Evolutionary conservation across 2,888 invertebrate genomes (phyloP).

Genomic region (Choreutis nemorana): DNA sequence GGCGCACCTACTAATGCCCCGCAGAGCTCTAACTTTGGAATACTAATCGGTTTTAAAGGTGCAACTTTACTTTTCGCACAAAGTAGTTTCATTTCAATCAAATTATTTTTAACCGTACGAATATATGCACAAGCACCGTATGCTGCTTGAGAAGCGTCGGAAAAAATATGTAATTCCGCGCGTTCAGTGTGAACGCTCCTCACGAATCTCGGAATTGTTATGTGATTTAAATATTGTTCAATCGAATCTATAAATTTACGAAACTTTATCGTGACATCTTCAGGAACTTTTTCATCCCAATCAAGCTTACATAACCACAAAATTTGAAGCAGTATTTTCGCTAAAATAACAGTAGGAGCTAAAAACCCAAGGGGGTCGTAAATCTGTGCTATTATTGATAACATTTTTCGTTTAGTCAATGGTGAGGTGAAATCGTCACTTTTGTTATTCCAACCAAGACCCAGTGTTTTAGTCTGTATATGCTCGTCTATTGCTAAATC

Average conservation of each 20-base stretch:
- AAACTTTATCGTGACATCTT: constrained; percentile 8
- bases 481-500: constrained; percentile 9
- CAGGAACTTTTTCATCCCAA: constrained; percentile 16
- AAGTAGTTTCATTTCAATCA: constrained; percentile 6
- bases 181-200: neutral
- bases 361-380: constrained; percentile 16
- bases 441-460: constrained; percentile 9
- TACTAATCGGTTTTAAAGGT: constrained; percentile 12
- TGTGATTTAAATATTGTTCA: constrained; percentile 5
- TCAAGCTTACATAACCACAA: constrained; percentile 13
- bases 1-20: constrained; percentile 14
- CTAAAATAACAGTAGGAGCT: constrained; percentile 10
- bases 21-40: constrained; percentile 18
- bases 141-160: constrained; percentile 13
- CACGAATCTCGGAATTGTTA: constrained; percentile 10
- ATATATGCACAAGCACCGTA: constrained; percentile 16
- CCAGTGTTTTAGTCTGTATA: constrained; percentile 9
- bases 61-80: constrained; percentile 14
- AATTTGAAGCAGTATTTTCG: constrained; percentile 17
- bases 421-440: constrained; percentile 8
- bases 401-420: constrained; percentile 14
- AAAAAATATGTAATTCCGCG: constrained; percentile 14
- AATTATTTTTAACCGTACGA: constrained; percentile 5
- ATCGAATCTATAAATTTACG: constrained; percentile 4
- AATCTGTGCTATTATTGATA: constrained; percentile 14